A percentile compares a stretch with the other conserved stretches of the same genome.
Evolutionary conservation across 2,113 vertebrate species (phyloP).

Genomic region (Eulemur macaco): DNA sequence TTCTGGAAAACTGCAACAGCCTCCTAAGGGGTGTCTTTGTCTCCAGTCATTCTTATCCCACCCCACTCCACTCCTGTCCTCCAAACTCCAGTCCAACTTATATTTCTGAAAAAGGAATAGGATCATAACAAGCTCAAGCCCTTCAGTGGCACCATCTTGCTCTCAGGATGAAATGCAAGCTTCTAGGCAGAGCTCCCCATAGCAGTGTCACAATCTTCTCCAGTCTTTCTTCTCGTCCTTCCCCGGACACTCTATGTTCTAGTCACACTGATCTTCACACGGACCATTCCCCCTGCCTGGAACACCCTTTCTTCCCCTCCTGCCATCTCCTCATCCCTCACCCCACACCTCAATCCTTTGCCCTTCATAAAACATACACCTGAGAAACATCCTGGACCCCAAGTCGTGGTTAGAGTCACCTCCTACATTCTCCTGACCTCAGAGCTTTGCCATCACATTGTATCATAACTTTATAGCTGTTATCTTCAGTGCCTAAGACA

Average conservation of each 20-base stretch:
- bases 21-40: neutral
- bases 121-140: neutral
- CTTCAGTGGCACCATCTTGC: neutral
- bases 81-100: neutral
- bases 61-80: neutral
- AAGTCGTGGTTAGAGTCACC: neutral
- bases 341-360: neutral
- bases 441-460: neutral
- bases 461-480: neutral
- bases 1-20: neutral
- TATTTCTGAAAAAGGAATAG: neutral
- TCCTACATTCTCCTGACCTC: neutral
- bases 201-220: fast-evolving
- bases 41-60: neutral
- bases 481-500: neutral
- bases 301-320: neutral
- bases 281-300: neutral
- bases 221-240: neutral
- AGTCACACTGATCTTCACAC: neutral
- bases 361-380: neutral
- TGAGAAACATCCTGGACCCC: neutral
- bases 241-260: neutral
- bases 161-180: neutral
- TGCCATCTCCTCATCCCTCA: neutral
- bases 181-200: neutral